phyloP scores from a whole-genome alignment of 2,888 invertebrate genomes.

The Agrochola lota region DNA sequence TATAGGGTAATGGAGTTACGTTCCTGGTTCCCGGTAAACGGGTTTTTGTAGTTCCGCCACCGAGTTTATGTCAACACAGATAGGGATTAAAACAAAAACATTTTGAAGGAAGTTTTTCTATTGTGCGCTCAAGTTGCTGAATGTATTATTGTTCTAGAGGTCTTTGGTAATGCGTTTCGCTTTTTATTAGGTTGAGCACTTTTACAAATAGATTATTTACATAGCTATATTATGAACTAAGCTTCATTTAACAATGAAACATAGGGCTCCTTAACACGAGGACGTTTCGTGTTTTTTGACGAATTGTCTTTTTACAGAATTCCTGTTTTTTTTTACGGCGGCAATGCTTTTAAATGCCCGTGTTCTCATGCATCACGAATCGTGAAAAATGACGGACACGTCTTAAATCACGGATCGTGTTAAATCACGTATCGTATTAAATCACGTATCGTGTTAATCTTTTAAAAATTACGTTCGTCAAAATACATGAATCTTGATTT shows the following conservation, averaged over 20 bases:
- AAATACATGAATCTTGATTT: too few species aligned
- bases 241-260: not conserved
- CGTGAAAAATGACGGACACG: too few species aligned
- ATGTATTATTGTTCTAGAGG: constrained; percentile 44
- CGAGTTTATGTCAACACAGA: constrained; percentile 63
- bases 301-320: too few species aligned
- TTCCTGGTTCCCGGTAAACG: constrained; percentile 59
- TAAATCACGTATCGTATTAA: too few species aligned
- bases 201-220: constrained; percentile 6
- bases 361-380: too few species aligned
- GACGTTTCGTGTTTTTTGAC: too few species aligned
- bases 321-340: too few species aligned
- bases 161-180: constrained; percentile 29
- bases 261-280: too few species aligned
- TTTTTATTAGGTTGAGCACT: constrained; percentile 35
- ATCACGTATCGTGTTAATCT: too few species aligned
- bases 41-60: constrained; percentile 56
- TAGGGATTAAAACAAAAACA: constrained; percentile 61
- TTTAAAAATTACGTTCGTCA: too few species aligned
- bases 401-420: too few species aligned
- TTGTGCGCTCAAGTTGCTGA: constrained; percentile 48
- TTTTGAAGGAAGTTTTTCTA: constrained; percentile 58
- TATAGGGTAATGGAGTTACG: constrained; percentile 66
- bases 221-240: not conserved
- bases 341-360: too few species aligned